These are phyloP conservation scores for Drosophila nr. medialis DNA, from an alignment of 2,888 invertebrate genomes.

Conservation along the genomic window DNA sequence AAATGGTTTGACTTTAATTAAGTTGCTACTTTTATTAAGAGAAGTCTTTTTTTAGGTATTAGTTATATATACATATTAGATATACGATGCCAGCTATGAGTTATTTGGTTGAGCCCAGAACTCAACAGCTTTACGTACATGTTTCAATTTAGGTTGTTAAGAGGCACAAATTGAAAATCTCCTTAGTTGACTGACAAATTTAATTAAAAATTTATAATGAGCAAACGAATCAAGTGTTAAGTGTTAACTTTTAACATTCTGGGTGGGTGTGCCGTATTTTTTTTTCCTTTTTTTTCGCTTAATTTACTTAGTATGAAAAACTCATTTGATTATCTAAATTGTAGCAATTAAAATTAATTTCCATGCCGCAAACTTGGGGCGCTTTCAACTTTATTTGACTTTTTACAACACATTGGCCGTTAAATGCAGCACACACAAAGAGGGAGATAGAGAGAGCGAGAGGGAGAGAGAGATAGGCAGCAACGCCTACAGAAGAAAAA, in stretches of 20 bases:
- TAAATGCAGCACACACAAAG: conserved; percentile 48
- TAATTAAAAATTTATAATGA: conserved; percentile 10
- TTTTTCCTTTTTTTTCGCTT: conserved; percentile 36
- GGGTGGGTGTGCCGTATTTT: conserved; percentile 38
- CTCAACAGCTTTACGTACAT: background rate
- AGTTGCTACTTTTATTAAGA: background rate
- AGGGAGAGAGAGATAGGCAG: background rate
- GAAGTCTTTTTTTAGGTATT: no score
- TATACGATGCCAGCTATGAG: background rate
- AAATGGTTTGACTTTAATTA: background rate
- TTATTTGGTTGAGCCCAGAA: background rate
- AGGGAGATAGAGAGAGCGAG: background rate
- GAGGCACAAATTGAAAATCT: background rate
- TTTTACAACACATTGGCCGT: conserved; percentile 61
- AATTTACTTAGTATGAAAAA: conserved; percentile 67
- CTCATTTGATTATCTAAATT: conserved; percentile 79
- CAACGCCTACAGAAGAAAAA: conserved; percentile 14
- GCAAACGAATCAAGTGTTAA: conserved; percentile 37
- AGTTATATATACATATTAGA: no score
- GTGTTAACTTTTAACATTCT: conserved; percentile 30
- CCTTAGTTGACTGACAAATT: background rate
- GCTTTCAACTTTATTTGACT: conserved; percentile 19
- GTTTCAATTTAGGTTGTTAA: background rate
- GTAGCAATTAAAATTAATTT: conserved; percentile 78
- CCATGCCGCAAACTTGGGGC: conserved; percentile 44